These are phyloP conservation scores for Solea solea DNA, from an alignment of 2,113 vertebrate species.

Conservation along the genomic window DNA sequence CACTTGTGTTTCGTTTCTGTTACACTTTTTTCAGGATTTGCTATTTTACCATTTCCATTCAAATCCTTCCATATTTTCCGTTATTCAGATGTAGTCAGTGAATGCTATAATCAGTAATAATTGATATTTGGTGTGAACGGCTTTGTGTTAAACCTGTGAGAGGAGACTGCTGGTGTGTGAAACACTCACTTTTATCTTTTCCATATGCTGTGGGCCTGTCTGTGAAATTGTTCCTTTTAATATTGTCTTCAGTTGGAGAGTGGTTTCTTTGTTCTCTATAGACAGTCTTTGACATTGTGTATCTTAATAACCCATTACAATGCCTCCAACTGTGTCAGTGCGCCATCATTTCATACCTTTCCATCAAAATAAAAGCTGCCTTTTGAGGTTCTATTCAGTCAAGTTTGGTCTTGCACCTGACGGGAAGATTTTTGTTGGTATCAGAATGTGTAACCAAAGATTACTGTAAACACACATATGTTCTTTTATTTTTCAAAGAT, in stretches of 20 bases:
- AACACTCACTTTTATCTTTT: background rate
- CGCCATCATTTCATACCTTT: background rate
- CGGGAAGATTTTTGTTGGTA: no score
- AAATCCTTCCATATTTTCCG: background rate
- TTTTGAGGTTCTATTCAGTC: no score
- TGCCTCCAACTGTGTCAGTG: constrained; percentile 11
- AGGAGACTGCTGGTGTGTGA: background rate
- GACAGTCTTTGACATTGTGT: constrained; percentile 1
- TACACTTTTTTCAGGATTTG: background rate
- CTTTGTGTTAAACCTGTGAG: background rate
- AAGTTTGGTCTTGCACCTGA: no score
- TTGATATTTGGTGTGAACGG: background rate
- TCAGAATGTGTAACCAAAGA: no score
- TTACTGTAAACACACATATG: no score
- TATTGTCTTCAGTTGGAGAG: background rate
- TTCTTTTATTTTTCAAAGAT: no score
- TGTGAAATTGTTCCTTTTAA: constrained; percentile 17
- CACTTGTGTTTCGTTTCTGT: background rate
- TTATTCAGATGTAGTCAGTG: constrained; percentile 2
- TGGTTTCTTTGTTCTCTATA: constrained; percentile 8
- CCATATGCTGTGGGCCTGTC: background rate
- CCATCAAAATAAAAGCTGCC: no score
- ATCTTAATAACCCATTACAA: constrained; percentile 28
- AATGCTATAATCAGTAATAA: background rate
- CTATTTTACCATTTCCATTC: background rate